Evolutionary conservation across 2,888 invertebrate genomes (phyloP), one percentile per base, ranked within the genome.

Genomic region (Lacanobia oleracea): DNA sequence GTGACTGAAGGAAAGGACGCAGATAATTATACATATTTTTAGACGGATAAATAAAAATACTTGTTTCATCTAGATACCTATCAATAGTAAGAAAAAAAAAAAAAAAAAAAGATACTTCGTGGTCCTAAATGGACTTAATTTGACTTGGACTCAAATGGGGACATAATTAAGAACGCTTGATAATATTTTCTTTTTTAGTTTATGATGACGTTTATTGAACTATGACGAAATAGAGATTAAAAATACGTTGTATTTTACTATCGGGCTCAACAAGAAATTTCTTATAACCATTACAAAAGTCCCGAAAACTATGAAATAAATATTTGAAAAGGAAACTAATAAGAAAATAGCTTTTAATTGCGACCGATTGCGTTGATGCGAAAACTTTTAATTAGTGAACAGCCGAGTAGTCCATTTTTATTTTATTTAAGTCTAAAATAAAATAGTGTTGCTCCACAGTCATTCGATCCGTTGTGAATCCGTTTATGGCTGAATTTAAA

Each of bases 321-420:
- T 1, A 40, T 50, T 27, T 21, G 2, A 12, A 53, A 48, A 48
- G 45, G 23, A 71, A 75, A 71, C 45, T 43, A 50, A 60, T 60
- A 40, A 56, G 2, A 48, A 67, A 67, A 61, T 61, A 37, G 14
- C 12, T 63, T 72, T 72, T 62, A 61, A 61, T 61, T 23, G 0
- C 56, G 23, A 21, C 62, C 45, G 54, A 70, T 78, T 73, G 59
- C 68, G 21, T 68, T 59, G 56, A 75, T 37, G 63, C 77, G 70
- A 71, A 71, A 76, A 71, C 18, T 70, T 73, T 80, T 79, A 75
- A 75, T 78, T 72, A 81, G 56, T 71, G 66, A 60, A 70, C 43
- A 60, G 72, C 37, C 70, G 48, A 43, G 18, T 10, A 50, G n/a
- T 27, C 51, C 45, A 69, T 56, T 76, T 84, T 67, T 21, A 12